Conservation (phyloP, 2,888 invertebrate genomes). For the Acleris emargana region DNA sequence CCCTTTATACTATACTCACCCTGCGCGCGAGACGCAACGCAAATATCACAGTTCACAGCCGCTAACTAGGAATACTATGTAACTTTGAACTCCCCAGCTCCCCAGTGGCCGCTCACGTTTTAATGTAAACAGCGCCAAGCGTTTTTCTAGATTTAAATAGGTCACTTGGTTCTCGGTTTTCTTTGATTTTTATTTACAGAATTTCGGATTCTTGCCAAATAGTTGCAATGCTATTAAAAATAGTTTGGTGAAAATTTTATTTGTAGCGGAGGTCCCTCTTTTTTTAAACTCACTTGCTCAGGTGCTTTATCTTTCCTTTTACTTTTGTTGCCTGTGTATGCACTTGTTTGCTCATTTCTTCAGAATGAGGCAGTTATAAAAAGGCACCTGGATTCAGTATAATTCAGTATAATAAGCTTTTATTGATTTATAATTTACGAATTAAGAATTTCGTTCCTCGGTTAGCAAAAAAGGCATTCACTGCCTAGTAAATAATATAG, state of each 20-base stretch:
- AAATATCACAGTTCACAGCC: background rate
- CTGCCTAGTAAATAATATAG: background rate
- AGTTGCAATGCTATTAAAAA: slow-evolving; percentile 53
- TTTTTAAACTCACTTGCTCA: background rate
- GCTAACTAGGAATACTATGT: slow-evolving; percentile 24
- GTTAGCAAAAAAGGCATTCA: background rate
- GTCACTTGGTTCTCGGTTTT: slow-evolving; percentile 15
- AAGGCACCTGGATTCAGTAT: too few species aligned
- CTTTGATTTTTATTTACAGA: slow-evolving; percentile 45
- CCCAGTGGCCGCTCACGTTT: too few species aligned
- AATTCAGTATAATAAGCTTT: too few species aligned
- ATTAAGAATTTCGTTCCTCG: background rate
- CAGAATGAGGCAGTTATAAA: too few species aligned
- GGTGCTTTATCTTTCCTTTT: too few species aligned
- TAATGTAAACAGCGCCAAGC: too few species aligned
- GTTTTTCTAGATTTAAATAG: slow-evolving; percentile 2
- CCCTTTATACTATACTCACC: slow-evolving; percentile 57
- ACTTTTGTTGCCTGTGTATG: too few species aligned
- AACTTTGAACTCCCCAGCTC: slow-evolving; percentile 5
- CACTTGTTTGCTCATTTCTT: too few species aligned
- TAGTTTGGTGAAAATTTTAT: slow-evolving; percentile 19
- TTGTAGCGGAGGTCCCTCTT: background rate
- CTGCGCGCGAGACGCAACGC: slow-evolving; percentile 44
- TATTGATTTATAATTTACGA: too few species aligned
- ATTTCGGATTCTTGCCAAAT: slow-evolving; percentile 57